Base-by-base conservation (phyloP, 2,797 vertebrate genomes). In the Discoglossus pictus region DNA sequence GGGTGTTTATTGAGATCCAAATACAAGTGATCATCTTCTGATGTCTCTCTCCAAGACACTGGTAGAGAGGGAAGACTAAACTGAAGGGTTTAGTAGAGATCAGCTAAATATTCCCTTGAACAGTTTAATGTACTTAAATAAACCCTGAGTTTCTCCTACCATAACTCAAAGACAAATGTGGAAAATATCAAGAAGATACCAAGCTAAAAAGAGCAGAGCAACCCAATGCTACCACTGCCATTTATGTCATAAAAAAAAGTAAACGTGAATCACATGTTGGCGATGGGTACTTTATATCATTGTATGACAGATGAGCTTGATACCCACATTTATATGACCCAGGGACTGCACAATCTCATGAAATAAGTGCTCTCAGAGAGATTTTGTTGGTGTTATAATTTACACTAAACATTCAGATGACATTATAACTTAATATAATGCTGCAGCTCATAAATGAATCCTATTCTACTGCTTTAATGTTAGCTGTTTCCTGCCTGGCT, bases 371-470 rank as follows among this genome's bases (percentile, higher is more conserved):
- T 76, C 65, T 74, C 70, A 74, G 74, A 75, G 63, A 75, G 72
- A n/a, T n/a, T n/a, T n/a, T n/a, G n/a, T n/a, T n/a, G n/a, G n/a
- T n/a, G n/a, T n/a, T n/a, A n/a, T n/a, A n/a, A n/a, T 65, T 54
- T 76, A 75, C 70, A 36, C 36, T 76, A 73, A 52, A 20, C 42
- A 74, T 74, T 73, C 77, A 78, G 75, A 76, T 81, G 13, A 38
- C 68, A 75, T 39, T 56, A n/a, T n/a, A 79, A 73, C 68, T 68
- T 75, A 71, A 77, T 77, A 79, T 73, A 79, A 73, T 38, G 46
- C 52, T 66, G 73, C 67, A 78, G 75, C 78, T 85, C 77, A 76
- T 82, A 83, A 82, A 83, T 84, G 75, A 80, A 84, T 84, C 74
- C 50, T 59, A 68, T 78, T 83, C 78, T 82, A 81, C 80, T 80